Base-by-base conservation (phyloP, 2,797 vertebrate species). In the Melanogrammus aeglefinus region DNA sequence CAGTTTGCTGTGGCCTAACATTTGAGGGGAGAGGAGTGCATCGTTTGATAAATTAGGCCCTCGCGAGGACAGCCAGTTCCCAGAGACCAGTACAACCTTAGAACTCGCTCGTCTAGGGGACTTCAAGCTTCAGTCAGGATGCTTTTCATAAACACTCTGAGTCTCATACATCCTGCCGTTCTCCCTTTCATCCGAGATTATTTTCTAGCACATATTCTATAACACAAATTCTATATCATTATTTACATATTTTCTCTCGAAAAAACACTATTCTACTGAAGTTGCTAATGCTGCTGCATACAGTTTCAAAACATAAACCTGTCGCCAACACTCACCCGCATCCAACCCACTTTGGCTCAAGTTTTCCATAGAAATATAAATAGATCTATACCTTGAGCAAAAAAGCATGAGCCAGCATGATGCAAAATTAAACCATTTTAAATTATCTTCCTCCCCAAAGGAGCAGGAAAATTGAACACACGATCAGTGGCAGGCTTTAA, bases 291-390 rank as follows among this genome's bases (percentile, higher is more conserved):
- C 74, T 80, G 79, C 77, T 76, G 79, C 82, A 80, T 76, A 82
- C 74, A 4, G 79, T 72, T 83, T 12, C 21, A n/a, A n/a, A 41
- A 24, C 57, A 63, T 16, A 24, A 63, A 63, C 6, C 14, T 5
- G 57, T 18, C 7, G 21, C 81, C 80, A 71, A 29, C 74, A 81
- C 74, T 80, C 84, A 79, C 31, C 2, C 3, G 31, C 31, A 33
- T 74, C 78, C 82, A 80, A 72, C 76, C 80, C 35, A 79, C 72
- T 79, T 79, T 21, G 0, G 44, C 77, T 83, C 76, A n/a, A 79
- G 70, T 82, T 80, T 66, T 47, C 9, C 27, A 78, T 89, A 90
- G 75, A 91, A 89, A 91, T 91, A 91, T 87, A 91, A 85, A 91
- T 88, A 85, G 82, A 81, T 81, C 57, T 84, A 79, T 79, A 78